Evolutionary conservation across 2,113 vertebrate species (phyloP), one percentile per base, ranked within the genome.

Genomic region (Pseudolaguvia tuberculata): DNA sequence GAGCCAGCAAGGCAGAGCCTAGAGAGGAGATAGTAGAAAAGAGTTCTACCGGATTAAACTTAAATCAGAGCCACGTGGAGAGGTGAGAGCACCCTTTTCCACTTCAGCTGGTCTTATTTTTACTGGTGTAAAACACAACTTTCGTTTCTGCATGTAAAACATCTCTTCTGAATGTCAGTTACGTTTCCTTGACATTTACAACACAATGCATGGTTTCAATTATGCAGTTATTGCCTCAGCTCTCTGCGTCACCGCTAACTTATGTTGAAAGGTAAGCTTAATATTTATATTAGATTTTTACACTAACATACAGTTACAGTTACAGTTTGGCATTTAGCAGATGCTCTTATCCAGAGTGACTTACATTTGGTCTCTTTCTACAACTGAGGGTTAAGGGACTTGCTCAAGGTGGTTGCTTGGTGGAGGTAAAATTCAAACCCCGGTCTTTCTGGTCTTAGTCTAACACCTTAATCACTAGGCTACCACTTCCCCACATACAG

Each of bases 51-150:
- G 88, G 88, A 90, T 91, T 91, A 91, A 83, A 89, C 85, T 88
- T 89, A 91, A n/a, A 91, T 91, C 88, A 89, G 89, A 88, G 80
- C 84, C 88, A 91, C 89, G 88, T 90, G 90, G 89, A 88, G 86
- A 88, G 83, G 84, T 80, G 53, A 81, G 62, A 72, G 69, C 80
- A 81, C 13, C 83, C 82, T 88, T 87, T 87, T 81, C 81, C 77
- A 62, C 53, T 51, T 77, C 67, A 4, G 51, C 69, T 48, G 35
- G 21, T 45, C 35, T 74, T 63, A 31, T 80, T 81, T 74, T 73
- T 66, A 75, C 83, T 55, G 78, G 72, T 85, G 80, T 87, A 89
- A 90, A 88, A 85, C 88, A 86, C 56, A 45, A 42, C 85, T 88
- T 88, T 86, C 84, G 82, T 87, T 87, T 84, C 79, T 52, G 66